Conservation (phyloP, 2,113 vertebrate species). For the Miniopterus natalensis region DNA sequence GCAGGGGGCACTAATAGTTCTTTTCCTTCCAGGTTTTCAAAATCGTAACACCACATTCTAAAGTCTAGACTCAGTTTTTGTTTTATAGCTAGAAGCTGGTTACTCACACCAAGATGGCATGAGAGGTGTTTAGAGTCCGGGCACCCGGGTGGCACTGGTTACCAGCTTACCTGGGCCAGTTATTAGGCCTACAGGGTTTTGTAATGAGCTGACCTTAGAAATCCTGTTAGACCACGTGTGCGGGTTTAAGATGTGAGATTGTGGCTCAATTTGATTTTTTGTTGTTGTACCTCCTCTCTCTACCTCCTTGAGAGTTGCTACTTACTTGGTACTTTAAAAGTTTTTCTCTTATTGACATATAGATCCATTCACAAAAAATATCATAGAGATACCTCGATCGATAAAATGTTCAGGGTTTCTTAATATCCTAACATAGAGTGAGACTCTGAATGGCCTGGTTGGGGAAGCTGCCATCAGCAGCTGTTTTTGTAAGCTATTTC, state of each 20-base stretch:
- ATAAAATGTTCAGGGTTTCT: constrained; percentile 36
- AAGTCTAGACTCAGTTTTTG: not conserved
- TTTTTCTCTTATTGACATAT: not conserved
- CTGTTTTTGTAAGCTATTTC: constrained; percentile 65
- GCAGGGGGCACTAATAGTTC: not conserved
- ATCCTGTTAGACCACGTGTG: not conserved
- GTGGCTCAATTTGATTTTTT: not conserved
- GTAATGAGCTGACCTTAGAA: not conserved
- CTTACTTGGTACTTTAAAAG: not conserved
- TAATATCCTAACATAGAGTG: not conserved
- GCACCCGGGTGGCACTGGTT: not conserved
- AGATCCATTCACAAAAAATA: not conserved
- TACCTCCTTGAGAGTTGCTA: not conserved
- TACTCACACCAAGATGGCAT: not conserved
- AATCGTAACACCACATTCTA: not conserved
- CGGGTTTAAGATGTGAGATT: not conserved
- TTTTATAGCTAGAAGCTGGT: not conserved
- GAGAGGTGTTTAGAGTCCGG: not conserved
- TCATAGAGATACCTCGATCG: not conserved
- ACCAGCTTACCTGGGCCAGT: not conserved
- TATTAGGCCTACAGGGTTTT: not conserved
- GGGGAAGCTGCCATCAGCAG: constrained; percentile 18
- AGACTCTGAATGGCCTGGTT: not conserved
- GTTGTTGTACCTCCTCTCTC: not conserved
- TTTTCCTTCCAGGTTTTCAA: not conserved